Evolutionary conservation across 2,797 vertebrate genomes (phyloP), one percentile per base, ranked within the genome.

Genomic region (Enteromius thamalakanensis): DNA sequence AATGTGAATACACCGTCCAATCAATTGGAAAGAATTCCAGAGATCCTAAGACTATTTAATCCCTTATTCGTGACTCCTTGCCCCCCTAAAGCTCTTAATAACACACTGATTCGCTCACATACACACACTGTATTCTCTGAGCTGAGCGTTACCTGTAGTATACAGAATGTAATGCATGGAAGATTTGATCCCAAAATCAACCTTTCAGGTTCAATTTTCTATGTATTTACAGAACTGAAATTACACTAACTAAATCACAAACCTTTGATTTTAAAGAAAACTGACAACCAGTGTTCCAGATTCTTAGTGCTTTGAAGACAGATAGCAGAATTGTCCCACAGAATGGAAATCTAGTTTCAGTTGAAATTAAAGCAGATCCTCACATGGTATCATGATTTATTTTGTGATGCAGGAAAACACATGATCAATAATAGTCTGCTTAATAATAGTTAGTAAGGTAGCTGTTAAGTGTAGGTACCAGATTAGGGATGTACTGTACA

Each of bases 11-110:
- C 68, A 84, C 84, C 84, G 83, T 87, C 84, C 72, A 77, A 82
- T 87, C 89, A 87, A 88, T 88, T 88, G 92, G 91, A 94, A 93
- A 93, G 89, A 92, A 93, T 92, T 91, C 87, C 83, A 89, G 88
- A 88, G 89, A 87, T 87, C 87, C 83, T 70, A 85, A 74, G 88
- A 89, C 85, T 76, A 85, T 79, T 71, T 86, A 83, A 87, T 82
- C 87, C 71, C 47, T 4, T 62, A 14, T 67, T 51, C 72, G 21
- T 76, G 55, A 68, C 49, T 77, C 49, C 65, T 81, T 19, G 3
- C 67, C 34, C 58, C 29, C 47, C 19, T 37, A 34, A 75, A n/a
- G 29, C 49, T 62, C 49, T 67, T 74, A 84, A 40, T 74, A 58
- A 34, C 53, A 37, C 82, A 49, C 53, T 40, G 53, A 86, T n/a